Conservation (phyloP, 92 coral and sea anemone genomes). For the Parazoanthus atlanticus region DNA sequence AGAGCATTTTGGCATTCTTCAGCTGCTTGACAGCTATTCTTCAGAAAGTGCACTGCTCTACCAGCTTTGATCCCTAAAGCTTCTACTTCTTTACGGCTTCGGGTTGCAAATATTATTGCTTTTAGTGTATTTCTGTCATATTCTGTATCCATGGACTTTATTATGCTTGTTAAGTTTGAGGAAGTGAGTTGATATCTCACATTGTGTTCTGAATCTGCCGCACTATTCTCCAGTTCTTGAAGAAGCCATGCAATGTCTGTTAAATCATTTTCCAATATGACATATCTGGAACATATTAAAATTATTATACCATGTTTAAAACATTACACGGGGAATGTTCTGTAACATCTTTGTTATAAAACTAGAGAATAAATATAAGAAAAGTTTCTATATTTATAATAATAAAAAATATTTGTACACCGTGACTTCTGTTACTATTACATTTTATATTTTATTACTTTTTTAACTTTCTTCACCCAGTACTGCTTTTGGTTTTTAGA, state of each 20-base stretch:
- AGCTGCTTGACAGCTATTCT: conserved; percentile 26
- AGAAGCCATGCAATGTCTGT: neutral
- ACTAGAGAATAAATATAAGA: neutral
- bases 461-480: conserved; percentile 1
- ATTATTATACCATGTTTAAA: neutral
- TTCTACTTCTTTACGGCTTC: conserved; percentile 50
- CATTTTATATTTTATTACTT: neutral
- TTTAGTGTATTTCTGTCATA: conserved; percentile 26
- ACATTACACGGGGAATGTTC: neutral
- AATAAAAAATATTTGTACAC: neutral
- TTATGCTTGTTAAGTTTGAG: conserved; percentile 17
- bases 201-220: neutral
- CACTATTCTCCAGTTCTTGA: neutral
- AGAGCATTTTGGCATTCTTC: conserved; percentile 43
- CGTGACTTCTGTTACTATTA: neutral
- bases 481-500: neutral
- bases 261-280: neutral
- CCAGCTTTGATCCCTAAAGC: conserved; percentile 53
- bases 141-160: conserved; percentile 27
- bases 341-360: neutral
- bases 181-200: neutral
- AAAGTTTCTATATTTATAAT: neutral
- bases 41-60: conserved; percentile 41
- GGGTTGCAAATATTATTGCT: conserved; percentile 28
- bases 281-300: neutral